Base-by-base conservation (phyloP, 2,797 vertebrate species). In the Miichthys miiuy region DNA sequence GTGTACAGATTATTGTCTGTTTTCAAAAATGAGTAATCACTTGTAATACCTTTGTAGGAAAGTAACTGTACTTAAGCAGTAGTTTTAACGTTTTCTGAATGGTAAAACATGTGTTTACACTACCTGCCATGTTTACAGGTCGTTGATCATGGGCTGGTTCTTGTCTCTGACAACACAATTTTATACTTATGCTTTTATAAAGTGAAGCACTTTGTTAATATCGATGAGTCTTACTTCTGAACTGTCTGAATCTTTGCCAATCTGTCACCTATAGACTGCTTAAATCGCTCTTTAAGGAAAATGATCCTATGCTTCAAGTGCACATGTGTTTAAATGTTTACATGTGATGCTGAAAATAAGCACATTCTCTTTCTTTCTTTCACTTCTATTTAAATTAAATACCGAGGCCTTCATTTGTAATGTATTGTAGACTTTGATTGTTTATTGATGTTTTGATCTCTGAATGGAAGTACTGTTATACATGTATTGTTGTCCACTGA, bases 241-340 rank as follows among this genome's bases (percentile, higher is more conserved):
- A 83, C 79, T 91, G 82, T 90, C 56, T 88, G 87, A 83, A 83
- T 87, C 80, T 89, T 91, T 90, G 83, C 85, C 82, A 80, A 84
- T 86, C 86, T 89, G 87, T 91, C 82, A 77, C 61, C 87, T 85
- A 73, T 74, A 77, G 86, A 86, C 86, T 73, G 84, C 79, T 84
- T 87, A 74, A 85, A 75, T 77, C 62, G 46, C 65, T 74, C 63
- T 92, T 79, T 62, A 47, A 81, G 64, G 71, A 86, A 89, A 81
- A 66, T 44, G 34, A 88, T 86, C 79, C 54, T 82, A 65, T 77
- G 91, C 86, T 94, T 92, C 72, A 83, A 90, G 81, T 87, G 87
- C 89, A 90, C 88, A 77, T 91, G 76, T 90, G 87, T 87, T 86
- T 79, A 86, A 91, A 94, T 93, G 94, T 96, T 96, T 95, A 95